Conservation (phyloP, 2,113 vertebrate genomes). For the Oxyura jamaicensis region DNA sequence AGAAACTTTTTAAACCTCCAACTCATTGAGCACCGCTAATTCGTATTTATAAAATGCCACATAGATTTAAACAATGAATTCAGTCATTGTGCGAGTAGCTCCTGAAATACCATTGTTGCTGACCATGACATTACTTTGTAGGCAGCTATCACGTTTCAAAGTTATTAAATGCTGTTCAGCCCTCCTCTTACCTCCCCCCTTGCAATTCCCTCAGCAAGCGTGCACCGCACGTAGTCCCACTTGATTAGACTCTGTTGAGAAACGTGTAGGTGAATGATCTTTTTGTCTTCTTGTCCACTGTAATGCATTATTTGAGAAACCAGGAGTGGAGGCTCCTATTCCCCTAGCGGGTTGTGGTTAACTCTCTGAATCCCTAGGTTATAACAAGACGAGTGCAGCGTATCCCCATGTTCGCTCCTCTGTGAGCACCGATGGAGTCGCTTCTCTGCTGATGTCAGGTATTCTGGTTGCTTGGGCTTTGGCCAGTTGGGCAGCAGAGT, state of each 20-base stretch:
- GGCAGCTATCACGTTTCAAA: conserved; percentile 79
- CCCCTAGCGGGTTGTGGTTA: conserved; percentile 22
- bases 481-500: neutral
- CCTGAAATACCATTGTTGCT: conserved; percentile 64
- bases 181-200: conserved; percentile 3
- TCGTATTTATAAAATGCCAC: accelerated
- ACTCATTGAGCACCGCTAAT: neutral
- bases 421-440: accelerated
- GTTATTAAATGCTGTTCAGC: conserved; percentile 77
- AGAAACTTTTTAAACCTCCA: neutral
- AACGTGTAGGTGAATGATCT: conserved; percentile 73
- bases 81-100: conserved; percentile 41
- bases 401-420: conserved; percentile 15
- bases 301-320: conserved; percentile 28
- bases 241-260: conserved; percentile 81
- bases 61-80: neutral
- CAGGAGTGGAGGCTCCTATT: neutral
- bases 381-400: neutral
- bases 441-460: neutral
- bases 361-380: conserved; percentile 19
- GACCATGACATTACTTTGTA: conserved; percentile 67
- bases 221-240: conserved; percentile 49
- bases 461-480: neutral
- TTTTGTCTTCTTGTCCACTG: conserved; percentile 72
- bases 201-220: conserved; percentile 68